Percentiles rank a stretch among this genome's conserved stretches.
phyloP scores from a whole-genome alignment of 2,797 vertebrate genomes.

The Poliocrania exsul region DNA sequence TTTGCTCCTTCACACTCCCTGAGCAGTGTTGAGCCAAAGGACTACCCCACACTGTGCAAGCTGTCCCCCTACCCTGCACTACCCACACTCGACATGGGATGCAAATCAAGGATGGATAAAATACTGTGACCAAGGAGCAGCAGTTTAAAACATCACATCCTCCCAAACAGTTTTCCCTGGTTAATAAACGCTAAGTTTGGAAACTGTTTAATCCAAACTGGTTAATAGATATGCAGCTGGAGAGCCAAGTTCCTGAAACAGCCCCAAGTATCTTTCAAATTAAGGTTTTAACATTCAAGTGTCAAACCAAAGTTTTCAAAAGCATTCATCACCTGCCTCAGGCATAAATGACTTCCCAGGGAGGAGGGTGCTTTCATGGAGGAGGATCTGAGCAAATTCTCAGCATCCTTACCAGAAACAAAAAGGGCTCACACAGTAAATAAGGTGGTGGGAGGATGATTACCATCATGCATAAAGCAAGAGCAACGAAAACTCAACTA shows the following conservation, averaged over 20 bases:
- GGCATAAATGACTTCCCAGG: constrained; percentile 44
- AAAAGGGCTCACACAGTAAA: background rate
- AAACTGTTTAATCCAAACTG: constrained; percentile 24
- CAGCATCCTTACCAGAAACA: background rate
- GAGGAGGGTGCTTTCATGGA: background rate
- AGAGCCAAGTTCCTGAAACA: background rate
- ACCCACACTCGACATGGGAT: accelerated
- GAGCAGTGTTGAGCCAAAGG: background rate
- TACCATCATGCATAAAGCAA: background rate
- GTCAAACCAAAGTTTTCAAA: constrained; percentile 41
- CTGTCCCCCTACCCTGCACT: accelerated
- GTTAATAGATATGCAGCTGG: background rate
- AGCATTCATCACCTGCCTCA: background rate
- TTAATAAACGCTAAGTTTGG: background rate
- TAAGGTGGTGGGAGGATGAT: constrained; percentile 3
- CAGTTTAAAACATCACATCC: background rate
- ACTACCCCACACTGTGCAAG: background rate
- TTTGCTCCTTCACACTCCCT: background rate
- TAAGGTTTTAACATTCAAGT: constrained; percentile 14
- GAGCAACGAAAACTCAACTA: background rate
- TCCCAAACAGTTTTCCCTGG: background rate
- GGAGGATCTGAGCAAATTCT: constrained; percentile 56
- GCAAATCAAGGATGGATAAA: background rate
- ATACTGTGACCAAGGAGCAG: background rate
- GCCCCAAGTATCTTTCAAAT: background rate